These are phyloP conservation scores for Stomatorhinus walkeri DNA, from an alignment of 2,797 vertebrate species.

Conservation along the genomic window DNA sequence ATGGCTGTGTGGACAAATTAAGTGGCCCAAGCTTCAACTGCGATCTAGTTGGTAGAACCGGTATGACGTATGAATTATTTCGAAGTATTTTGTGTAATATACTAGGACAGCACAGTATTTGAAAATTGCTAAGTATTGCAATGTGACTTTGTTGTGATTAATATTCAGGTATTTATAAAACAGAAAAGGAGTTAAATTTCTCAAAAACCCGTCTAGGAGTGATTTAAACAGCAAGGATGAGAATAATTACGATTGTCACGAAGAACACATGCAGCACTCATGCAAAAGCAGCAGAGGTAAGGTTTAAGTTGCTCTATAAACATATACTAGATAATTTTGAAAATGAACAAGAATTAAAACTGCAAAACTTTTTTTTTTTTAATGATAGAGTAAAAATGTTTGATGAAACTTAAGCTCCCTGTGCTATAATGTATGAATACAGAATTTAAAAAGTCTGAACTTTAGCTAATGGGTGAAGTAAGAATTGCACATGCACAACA, in stretches of 20 bases:
- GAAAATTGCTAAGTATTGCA: background rate
- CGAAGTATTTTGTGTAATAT: background rate
- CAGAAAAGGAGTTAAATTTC: too few relatives aligned
- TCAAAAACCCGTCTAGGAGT: background rate
- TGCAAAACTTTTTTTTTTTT: too few relatives aligned
- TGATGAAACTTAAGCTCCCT: background rate
- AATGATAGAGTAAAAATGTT: background rate
- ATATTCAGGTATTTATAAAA: too few relatives aligned
- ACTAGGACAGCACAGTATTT: background rate
- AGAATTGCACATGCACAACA: background rate
- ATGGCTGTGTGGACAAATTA: background rate
- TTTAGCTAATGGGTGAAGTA: background rate
- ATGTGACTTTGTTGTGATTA: too few relatives aligned
- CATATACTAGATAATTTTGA: background rate
- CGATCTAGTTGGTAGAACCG: background rate
- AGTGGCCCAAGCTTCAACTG: background rate
- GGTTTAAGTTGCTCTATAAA: background rate
- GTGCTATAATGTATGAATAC: background rate
- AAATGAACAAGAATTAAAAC: background rate
- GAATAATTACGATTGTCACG: background rate
- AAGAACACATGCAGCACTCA: background rate
- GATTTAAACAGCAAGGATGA: background rate
- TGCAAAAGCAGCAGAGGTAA: background rate
- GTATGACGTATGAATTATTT: background rate
- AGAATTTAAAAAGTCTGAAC: background rate